Evolutionary conservation across 2,797 vertebrate species (phyloP), one percentile per base, ranked within the genome.

Genomic region (Dallia pectoralis): DNA sequence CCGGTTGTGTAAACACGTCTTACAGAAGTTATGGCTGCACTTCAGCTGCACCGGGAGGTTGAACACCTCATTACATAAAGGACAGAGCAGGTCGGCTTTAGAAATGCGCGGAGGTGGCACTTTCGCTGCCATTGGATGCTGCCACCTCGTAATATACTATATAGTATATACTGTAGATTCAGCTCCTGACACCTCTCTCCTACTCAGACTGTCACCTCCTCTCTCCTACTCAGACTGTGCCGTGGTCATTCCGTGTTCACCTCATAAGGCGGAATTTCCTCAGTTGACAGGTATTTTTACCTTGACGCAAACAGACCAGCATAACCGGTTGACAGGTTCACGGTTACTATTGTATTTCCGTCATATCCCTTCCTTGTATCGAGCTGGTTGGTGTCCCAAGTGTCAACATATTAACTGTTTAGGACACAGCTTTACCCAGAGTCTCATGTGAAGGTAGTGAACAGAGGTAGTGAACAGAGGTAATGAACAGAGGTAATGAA

Each of bases 11-110:
- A 93, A 77, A 77, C 91, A 93, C 74, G 74, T 67, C 78, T 78
- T 88, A 69, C 92, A 94, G 51, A 90, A 73, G 65, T 87, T 92
- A 81, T 92, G 91, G 22, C 89, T 86, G 56, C 92, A 92, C 25
- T 75, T 72, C 29, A 93, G 81, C 9, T 74, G 81, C 40, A 92
- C 84, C 0, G 91, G 93, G 30, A 86, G 8, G 4, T 49, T 75
- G n/a, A 89, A 93, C 62, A 92, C 81, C 2, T 72, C 74, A 6
- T 69, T 67, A 80, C 92, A 93, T 16, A 76, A 70, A 6, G 89
- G 89, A 80, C 93, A 93, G 1, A 73, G 44, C 9, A 92, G 73
- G 51, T 90, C 88, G 30, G 80, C 56, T 30, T 77, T 64, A 12
- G 49, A 67, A 51, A 76, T 9, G 0, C 66, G 47, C 49, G 1